A percentile compares a stretch with the other conserved stretches of the same genome.
phyloP scores from a whole-genome alignment of 2,888 invertebrate species.

The Lasioglossum lativentre region DNA sequence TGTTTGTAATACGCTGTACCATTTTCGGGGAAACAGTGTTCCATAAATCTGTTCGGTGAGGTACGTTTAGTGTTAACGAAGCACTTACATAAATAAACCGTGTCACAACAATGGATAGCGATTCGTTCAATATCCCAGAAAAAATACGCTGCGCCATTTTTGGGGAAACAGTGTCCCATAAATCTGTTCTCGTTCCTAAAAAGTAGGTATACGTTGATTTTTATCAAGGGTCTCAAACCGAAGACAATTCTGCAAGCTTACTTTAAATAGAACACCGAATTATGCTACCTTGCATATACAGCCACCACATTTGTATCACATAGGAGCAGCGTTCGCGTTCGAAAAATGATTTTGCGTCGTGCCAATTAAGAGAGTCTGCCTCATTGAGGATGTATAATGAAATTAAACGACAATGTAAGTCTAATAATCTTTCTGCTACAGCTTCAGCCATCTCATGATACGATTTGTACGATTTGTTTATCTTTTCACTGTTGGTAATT shows the following conservation, averaged over 20 bases:
- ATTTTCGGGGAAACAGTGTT: too few relatives aligned
- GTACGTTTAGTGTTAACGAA: not conserved
- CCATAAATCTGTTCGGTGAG: slow-evolving; percentile 89
- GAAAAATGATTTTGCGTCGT: slow-evolving; percentile 88
- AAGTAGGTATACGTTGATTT: slow-evolving; percentile 44
- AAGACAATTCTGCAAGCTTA: not conserved
- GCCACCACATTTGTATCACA: slow-evolving; percentile 95
- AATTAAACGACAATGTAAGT: slow-evolving; percentile 91
- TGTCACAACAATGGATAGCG: slow-evolving; percentile 91
- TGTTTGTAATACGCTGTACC: too few relatives aligned
- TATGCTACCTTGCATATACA: slow-evolving; percentile 91
- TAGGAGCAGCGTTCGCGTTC: slow-evolving; percentile 92
- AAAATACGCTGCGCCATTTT: slow-evolving; percentile 94
- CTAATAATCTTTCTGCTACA: slow-evolving; percentile 92
- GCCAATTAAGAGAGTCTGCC: slow-evolving; percentile 92
- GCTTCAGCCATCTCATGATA: slow-evolving; percentile 94
- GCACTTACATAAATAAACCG: slow-evolving; percentile 90
- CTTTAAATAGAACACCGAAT: not conserved
- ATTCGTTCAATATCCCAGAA: slow-evolving; percentile 94
- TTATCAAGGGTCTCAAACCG: too few relatives aligned
- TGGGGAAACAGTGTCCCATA: slow-evolving; percentile 95
- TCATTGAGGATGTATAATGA: slow-evolving; percentile 93
- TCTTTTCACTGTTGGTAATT: slow-evolving; percentile 67
- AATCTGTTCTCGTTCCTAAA: slow-evolving; percentile 91
- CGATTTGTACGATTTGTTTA: slow-evolving; percentile 88